phyloP scores from a whole-genome alignment of 2,888 invertebrate genomes.

The Microdon myrmicae region DNA sequence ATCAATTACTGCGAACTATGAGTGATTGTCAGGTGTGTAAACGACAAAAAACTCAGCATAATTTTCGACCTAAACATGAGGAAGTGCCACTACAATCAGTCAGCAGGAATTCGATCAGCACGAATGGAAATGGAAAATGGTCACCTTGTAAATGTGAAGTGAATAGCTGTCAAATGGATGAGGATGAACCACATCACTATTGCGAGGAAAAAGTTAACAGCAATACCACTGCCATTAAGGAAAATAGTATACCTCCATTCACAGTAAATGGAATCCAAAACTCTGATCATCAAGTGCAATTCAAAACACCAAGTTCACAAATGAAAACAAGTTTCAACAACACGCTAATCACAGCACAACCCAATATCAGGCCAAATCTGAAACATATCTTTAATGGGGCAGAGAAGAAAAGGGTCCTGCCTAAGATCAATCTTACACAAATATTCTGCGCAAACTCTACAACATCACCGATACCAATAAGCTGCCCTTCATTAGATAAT shows the following conservation, averaged over 20 bases:
- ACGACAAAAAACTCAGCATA: slow-evolving; percentile 66
- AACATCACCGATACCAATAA: slow-evolving; percentile 54
- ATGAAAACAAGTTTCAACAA: slow-evolving; percentile 21
- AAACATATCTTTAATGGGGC: slow-evolving; percentile 21
- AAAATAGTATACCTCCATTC: slow-evolving; percentile 23
- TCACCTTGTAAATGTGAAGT: slow-evolving; percentile 33
- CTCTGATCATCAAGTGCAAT: slow-evolving; percentile 31
- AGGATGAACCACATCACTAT: slow-evolving; percentile 29
- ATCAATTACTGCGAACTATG: slow-evolving; percentile 36
- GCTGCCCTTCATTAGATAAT: slow-evolving; percentile 22
- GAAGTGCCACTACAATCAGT: slow-evolving; percentile 40
- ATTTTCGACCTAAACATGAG: slow-evolving; percentile 53
- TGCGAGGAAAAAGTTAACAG: slow-evolving; percentile 28
- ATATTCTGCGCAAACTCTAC: slow-evolving; percentile 60
- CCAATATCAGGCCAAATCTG: slow-evolving; percentile 19
- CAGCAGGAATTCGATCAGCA: no score
- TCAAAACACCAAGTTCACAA: slow-evolving; percentile 54
- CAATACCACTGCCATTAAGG: slow-evolving; percentile 41
- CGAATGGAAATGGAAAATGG: slow-evolving; percentile 37
- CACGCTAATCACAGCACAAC: slow-evolving; percentile 6
- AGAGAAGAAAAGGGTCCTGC: slow-evolving; percentile 55
- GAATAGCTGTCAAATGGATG: slow-evolving; percentile 38
- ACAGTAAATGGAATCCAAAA: slow-evolving; percentile 16
- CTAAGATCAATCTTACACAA: slow-evolving; percentile 65
- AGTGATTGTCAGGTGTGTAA: slow-evolving; percentile 66